Evolutionary conservation across 1,140 invertebrate genomes (phyloP).

Genomic region (Diabrotica undecimpunctata): DNA sequence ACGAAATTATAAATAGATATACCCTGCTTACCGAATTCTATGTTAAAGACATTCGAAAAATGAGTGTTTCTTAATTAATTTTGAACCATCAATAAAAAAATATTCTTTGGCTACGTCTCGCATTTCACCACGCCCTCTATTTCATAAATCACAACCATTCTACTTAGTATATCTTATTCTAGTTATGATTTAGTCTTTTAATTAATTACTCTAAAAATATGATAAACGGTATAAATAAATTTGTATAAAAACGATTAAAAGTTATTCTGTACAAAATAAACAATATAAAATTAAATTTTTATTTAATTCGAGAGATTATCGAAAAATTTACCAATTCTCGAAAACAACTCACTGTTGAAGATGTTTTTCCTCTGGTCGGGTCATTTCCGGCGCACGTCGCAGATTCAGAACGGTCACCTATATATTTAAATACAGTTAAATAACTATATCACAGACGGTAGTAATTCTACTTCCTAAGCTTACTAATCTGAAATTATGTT

Average conservation of each 20-base stretch:
- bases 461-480: background rate
- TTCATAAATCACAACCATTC: background rate
- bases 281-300: background rate
- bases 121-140: background rate
- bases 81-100: no score
- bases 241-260: conserved; percentile 3
- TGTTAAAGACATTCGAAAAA: background rate
- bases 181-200: background rate
- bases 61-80: no score
- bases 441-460: background rate
- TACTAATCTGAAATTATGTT: background rate
- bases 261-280: background rate
- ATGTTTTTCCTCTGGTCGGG: background rate
- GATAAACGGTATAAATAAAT: background rate
- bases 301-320: background rate
- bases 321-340: background rate
- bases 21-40: background rate
- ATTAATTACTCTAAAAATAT: background rate
- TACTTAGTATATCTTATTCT: background rate
- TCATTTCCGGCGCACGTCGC: background rate
- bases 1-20: background rate
- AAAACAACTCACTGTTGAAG: no score
- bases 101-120: background rate
- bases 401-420: background rate
- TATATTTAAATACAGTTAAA: background rate